A percentile compares a stretch with the other conserved stretches of the same genome.
Evolutionary conservation across 2,797 vertebrate genomes (phyloP).

Genomic region (Pterois miles): DNA sequence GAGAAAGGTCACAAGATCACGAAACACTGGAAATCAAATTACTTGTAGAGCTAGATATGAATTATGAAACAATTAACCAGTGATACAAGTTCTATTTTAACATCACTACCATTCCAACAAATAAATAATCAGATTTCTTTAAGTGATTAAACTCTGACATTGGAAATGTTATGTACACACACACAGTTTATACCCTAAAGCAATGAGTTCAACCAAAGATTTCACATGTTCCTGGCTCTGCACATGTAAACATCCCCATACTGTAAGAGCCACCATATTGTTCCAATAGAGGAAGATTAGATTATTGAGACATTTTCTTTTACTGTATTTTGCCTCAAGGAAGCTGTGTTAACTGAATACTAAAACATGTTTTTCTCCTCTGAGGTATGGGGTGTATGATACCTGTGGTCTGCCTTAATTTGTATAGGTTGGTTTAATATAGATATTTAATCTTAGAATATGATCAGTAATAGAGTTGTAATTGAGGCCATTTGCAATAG

Average conservation of each 20-base stretch:
- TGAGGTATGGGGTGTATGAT: neutral
- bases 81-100: neutral
- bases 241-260: slow-evolving; percentile 11
- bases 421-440: neutral
- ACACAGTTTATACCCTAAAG: neutral
- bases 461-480: neutral
- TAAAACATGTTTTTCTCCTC: slow-evolving; percentile 12
- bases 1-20: slow-evolving; percentile 29
- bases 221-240: neutral
- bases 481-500: neutral
- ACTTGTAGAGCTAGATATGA: neutral
- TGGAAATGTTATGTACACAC: neutral
- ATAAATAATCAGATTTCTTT: neutral
- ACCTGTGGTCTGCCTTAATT: neutral
- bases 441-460: slow-evolving; percentile 10
- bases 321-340: slow-evolving; percentile 27
- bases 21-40: slow-evolving; percentile 15
- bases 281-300: slow-evolving; percentile 48
- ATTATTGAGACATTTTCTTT: slow-evolving; percentile 47
- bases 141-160: neutral
- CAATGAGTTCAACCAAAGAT: neutral
- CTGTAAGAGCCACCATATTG: slow-evolving; percentile 33
- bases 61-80: slow-evolving; percentile 5
- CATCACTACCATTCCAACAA: neutral
- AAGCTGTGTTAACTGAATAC: slow-evolving; percentile 4